Percentiles rank a stretch among this genome's conserved stretches.
Evolutionary conservation across 2,113 vertebrate species (phyloP).

Genomic region (Phylloscopus trochiloides): DNA sequence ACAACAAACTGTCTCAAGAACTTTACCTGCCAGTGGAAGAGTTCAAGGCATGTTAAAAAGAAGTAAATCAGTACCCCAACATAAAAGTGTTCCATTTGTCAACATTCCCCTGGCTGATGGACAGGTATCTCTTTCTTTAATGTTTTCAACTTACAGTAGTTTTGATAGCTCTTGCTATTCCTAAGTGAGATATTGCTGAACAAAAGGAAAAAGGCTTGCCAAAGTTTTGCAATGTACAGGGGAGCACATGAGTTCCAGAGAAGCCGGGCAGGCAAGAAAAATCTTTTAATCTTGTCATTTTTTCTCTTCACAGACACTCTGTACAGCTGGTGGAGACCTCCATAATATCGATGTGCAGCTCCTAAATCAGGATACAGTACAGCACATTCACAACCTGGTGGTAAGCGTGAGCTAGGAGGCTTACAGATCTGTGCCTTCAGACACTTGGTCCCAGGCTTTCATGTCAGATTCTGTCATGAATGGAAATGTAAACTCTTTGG

Average conservation of each 20-base stretch:
- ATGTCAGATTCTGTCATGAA: not conserved
- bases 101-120: constrained; percentile 73
- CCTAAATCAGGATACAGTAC: constrained; percentile 65
- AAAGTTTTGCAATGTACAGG: not conserved
- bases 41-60: not conserved
- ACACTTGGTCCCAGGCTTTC: not conserved
- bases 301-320: constrained; percentile 58
- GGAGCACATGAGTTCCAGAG: not conserved
- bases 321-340: constrained; percentile 58
- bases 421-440: not conserved
- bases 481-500: not conserved
- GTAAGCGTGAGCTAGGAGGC: constrained; percentile 42
- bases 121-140: constrained; percentile 31
- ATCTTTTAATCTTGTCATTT: not conserved
- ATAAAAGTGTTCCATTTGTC: constrained; percentile 56
- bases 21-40: not conserved
- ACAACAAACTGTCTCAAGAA: not conserved
- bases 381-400: constrained; percentile 71
- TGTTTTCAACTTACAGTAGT: not conserved
- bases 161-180: not conserved
- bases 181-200: not conserved
- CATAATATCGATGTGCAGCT: constrained; percentile 62
- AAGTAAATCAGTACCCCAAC: constrained; percentile 42
- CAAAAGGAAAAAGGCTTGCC: not conserved
- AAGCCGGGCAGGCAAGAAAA: not conserved